Base-by-base conservation (phyloP, 2,113 vertebrate species). In the Hydropotes inermis region DNA sequence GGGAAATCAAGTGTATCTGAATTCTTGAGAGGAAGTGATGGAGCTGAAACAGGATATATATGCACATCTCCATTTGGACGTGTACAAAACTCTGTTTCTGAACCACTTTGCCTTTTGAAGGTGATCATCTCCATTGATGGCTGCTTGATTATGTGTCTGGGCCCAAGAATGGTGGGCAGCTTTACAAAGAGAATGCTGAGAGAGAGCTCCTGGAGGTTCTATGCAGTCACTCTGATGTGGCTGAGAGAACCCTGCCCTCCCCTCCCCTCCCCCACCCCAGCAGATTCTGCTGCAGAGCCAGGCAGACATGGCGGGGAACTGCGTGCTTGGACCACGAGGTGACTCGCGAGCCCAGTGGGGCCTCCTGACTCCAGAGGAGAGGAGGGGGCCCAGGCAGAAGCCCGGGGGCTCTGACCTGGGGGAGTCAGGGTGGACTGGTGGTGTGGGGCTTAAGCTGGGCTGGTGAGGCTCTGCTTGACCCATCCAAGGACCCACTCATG, bases 301-400 rank as follows among this genome's bases (percentile, higher is more conserved):
- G 94, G 97, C 91, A 47, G 88, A 79, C 94, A 98, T 97, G 98
- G 96, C 96, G 16, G 96, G 47, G 70, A 93, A 79, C 93, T 84
- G 52, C 60, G 86, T 70, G n/a, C 96, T 79, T n/a, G 96, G 95
- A 47, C 94, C 7, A 47, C 94, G 98, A 98, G 97, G 97, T 98
- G 91, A 98, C 57, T 92, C 1, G 17, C 3, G 33, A 33, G n/a
- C 36, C 83, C 43, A 13, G 15, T 14, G 50, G 33, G 3, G 52
- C 58, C 36, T 36, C 14, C 1, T 14, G 83, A 57, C 58, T 3
- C 78, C 5, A 13, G 43, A 14, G 36, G 52, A 52, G 52, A 36
- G 50, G 64, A 55, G 30, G 23, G 33, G 55, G n/a, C 45, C 36
- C n/a, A 15, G 11, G 33, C 45, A 74, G 67, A 21, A 39, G 43